Evolutionary conservation across 2,888 invertebrate species (phyloP).

Genomic region (Entomobrya proxima): DNA sequence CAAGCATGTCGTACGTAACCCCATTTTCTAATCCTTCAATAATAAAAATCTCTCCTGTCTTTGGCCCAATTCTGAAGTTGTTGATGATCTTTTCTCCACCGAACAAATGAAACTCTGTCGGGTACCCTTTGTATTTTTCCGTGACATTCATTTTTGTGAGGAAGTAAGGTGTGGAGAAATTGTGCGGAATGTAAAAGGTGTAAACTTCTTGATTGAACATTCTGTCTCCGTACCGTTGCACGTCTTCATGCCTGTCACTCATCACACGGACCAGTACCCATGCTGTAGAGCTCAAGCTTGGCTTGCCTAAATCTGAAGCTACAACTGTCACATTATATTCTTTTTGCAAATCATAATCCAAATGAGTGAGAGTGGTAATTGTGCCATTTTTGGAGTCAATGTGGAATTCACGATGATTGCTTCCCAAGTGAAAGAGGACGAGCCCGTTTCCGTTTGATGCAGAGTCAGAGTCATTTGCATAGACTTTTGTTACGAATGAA

Average conservation of each 20-base stretch:
- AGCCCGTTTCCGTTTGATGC: slow-evolving; percentile 86
- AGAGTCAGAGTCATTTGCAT: slow-evolving; percentile 91
- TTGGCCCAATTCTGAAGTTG: slow-evolving; percentile 86
- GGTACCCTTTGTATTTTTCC: slow-evolving; percentile 82
- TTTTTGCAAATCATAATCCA: slow-evolving; percentile 84
- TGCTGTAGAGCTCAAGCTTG: slow-evolving; percentile 88
- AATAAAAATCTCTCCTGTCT: slow-evolving; percentile 86
- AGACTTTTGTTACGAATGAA: slow-evolving; percentile 83
- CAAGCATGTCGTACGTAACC: slow-evolving; percentile 82
- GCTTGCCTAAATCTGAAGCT: slow-evolving; percentile 90
- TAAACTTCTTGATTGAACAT: slow-evolving; percentile 82
- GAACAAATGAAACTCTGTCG: slow-evolving; percentile 77
- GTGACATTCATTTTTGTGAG: slow-evolving; percentile 87
- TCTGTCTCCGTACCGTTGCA: slow-evolving; percentile 81
- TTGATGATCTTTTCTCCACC: slow-evolving; percentile 77
- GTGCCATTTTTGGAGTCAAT: slow-evolving; percentile 92
- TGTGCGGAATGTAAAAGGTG: slow-evolving; percentile 89
- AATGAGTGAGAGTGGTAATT: slow-evolving; percentile 85
- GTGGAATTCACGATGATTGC: slow-evolving; percentile 81
- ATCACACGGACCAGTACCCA: slow-evolving; percentile 77
- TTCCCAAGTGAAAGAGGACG: slow-evolving; percentile 74
- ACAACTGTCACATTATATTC: slow-evolving; percentile 87
- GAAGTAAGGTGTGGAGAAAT: slow-evolving; percentile 85
- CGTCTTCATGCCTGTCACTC: slow-evolving; percentile 76
- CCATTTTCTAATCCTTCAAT: slow-evolving; percentile 87